Base-by-base conservation (phyloP, 30 jellyfish, hydroid and myxozoan species). In the Chironex yamaguchii region DNA sequence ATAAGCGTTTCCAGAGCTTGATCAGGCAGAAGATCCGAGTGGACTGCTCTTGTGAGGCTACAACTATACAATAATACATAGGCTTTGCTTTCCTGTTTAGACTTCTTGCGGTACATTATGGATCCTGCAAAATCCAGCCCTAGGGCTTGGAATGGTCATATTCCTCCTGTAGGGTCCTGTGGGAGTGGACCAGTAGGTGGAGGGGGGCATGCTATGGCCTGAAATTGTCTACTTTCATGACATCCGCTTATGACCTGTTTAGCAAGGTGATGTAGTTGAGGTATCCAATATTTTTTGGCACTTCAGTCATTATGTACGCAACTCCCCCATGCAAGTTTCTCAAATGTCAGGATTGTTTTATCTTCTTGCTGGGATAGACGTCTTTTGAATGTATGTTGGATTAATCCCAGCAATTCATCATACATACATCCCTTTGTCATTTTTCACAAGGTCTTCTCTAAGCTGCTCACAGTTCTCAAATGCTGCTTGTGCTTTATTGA, bases 91-190 rank as follows among this genome's bases (percentile, higher is more conserved):
- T 77, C 89, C 31, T 77, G 25, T 12, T 77, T 77, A 34, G 4
- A 1, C 1, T 35, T 74, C 29, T 22, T n/a, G 52, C 0, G 87
- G 87, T 31, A 77, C 31, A 22, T 32, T 34, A 77, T 12, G 22
- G 89, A 86, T 12, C 1, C 89, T 23, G 89, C 89, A 77, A 22
- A 77, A 77, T 51, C 89, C 30, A 74, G 26, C 20, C 89, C 89
- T 2, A 51, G 6, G n/a, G 54, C 73, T 77, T 77, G 49, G 62
- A 77, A 52, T 30, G 89, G 48, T 14, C 26, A 6, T 11, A 12
- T 23, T 25, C 89, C 89, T 26, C 0, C 62, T 11, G 31, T 52
- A 23, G 86, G 22, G 54, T 77, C 89, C 13, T 9, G 4, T 20
- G 89, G 86, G 22, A 77, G 87, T 12, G 14, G 12, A 22, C 89